Percentiles rank a stretch among this genome's conserved stretches.
Conservation (phyloP, 2,888 invertebrate genomes). For the Diarsia dahlii region DNA sequence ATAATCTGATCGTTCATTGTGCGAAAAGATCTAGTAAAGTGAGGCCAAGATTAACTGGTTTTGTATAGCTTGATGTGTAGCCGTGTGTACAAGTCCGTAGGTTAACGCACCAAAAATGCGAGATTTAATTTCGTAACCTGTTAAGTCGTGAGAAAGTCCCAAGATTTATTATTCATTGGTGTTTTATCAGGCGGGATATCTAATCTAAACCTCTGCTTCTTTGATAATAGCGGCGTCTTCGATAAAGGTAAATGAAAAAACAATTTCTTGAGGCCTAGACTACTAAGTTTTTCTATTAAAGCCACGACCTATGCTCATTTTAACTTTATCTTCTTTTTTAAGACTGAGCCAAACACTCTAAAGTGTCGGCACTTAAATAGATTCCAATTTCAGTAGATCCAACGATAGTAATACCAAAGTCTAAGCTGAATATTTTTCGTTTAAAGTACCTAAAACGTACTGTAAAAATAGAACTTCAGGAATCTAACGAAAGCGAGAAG, state of each 20-base stretch:
- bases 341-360: not conserved
- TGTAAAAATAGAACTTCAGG: not conserved
- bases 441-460: not conserved
- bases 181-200: constrained; percentile 5
- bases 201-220: not conserved
- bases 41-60: too few relatives aligned
- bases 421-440: not conserved
- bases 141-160: constrained; percentile 21
- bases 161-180: constrained; percentile 29
- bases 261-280: not conserved
- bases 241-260: constrained; percentile 7
- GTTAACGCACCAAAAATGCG: constrained; percentile 37
- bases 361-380: constrained; percentile 18
- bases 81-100: constrained; percentile 59
- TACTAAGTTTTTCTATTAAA: not conserved
- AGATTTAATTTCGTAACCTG: constrained; percentile 40
- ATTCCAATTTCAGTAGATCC: constrained; percentile 15
- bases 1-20: too few relatives aligned
- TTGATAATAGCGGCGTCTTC: not conserved
- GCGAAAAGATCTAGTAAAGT: too few relatives aligned
- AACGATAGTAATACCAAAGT: not conserved
- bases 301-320: not conserved
- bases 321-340: constrained; percentile 4
- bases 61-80: too few relatives aligned
- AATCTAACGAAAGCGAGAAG: not conserved